Conservation (phyloP, 1,140 invertebrate species). For the Bombus impatiens region DNA sequence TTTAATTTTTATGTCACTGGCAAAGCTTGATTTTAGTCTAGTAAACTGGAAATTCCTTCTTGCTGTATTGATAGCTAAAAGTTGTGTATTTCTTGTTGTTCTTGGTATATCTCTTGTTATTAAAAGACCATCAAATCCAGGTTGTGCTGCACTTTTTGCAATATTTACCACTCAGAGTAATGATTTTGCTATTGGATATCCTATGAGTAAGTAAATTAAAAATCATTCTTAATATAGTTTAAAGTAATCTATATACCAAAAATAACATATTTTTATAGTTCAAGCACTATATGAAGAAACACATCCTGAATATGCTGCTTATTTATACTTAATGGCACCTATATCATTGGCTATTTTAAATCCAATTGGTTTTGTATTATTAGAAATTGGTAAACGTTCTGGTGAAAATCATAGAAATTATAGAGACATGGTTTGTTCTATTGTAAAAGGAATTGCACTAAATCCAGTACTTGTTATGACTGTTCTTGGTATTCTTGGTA, state of each 20-base stretch:
- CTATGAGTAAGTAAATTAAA: conserved; percentile 89
- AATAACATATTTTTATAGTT: conserved; percentile 83
- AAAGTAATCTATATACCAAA: not conserved
- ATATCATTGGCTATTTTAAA: conserved; percentile 96
- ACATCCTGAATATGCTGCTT: conserved; percentile 95
- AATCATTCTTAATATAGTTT: conserved; percentile 1
- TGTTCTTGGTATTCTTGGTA: conserved; percentile 93
- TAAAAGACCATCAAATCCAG: conserved; percentile 90
- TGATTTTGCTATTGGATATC: conserved; percentile 98
- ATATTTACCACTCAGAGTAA: conserved; percentile 99
- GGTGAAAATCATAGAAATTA: conserved; percentile 63
- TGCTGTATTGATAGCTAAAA: conserved; percentile 93
- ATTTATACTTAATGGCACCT: conserved; percentile 96
- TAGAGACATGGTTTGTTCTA: conserved; percentile 78
- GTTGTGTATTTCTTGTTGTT: conserved; percentile 92
- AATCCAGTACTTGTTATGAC: conserved; percentile 98
- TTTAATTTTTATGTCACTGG: conserved; percentile 95
- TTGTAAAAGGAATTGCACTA: conserved; percentile 88
- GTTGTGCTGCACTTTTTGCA: conserved; percentile 93
- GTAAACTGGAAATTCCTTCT: conserved; percentile 96
- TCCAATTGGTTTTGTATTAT: conserved; percentile 94
- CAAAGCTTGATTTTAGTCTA: conserved; percentile 90
- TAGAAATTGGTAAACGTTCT: conserved; percentile 91
- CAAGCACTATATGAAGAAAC: conserved; percentile 88
- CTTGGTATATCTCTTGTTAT: conserved; percentile 90